These are phyloP conservation scores for Ormyrus rosae DNA, from an alignment of 2,888 invertebrate genomes.

Conservation along the genomic window DNA sequence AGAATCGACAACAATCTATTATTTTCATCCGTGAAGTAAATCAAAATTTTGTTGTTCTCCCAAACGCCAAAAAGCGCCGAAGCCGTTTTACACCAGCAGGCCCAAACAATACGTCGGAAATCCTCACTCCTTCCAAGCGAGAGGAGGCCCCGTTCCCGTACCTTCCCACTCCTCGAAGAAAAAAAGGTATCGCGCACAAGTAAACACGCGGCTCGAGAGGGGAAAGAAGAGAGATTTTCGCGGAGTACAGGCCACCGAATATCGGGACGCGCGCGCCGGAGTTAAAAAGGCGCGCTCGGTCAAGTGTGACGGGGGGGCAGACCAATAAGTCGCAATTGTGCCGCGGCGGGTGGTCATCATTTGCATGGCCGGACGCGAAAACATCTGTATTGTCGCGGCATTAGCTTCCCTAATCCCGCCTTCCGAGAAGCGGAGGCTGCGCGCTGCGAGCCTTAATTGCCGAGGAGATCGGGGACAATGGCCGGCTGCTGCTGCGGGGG, in stretches of 20 bases:
- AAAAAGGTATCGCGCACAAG: neutral
- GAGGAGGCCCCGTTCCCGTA: no score
- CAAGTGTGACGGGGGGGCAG: slow-evolving; percentile 58
- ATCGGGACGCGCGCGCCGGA: slow-evolving; percentile 34
- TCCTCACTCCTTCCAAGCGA: no score
- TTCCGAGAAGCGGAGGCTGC: neutral
- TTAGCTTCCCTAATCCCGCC: neutral
- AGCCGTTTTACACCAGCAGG: no score
- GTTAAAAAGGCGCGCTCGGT: slow-evolving; percentile 63
- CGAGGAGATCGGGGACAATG: slow-evolving; percentile 32
- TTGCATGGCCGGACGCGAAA: slow-evolving; percentile 23
- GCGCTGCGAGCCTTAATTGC: slow-evolving; percentile 40
- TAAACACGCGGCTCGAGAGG: neutral
- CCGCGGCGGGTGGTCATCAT: slow-evolving; percentile 18
- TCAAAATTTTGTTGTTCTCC: no score
- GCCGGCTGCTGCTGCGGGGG: neutral
- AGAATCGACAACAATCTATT: no score
- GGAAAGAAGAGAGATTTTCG: slow-evolving; percentile 10
- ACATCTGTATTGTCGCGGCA: slow-evolving; percentile 49
- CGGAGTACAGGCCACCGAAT: neutral
- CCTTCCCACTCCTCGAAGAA: no score
- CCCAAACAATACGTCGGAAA: no score
- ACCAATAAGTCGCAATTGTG: slow-evolving; percentile 32
- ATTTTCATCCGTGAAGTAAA: no score
- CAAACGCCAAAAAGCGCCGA: no score